These are phyloP conservation scores for Pantherophis vulpinus DNA, from an alignment of 2,797 vertebrate genomes.

Conservation along the genomic window DNA sequence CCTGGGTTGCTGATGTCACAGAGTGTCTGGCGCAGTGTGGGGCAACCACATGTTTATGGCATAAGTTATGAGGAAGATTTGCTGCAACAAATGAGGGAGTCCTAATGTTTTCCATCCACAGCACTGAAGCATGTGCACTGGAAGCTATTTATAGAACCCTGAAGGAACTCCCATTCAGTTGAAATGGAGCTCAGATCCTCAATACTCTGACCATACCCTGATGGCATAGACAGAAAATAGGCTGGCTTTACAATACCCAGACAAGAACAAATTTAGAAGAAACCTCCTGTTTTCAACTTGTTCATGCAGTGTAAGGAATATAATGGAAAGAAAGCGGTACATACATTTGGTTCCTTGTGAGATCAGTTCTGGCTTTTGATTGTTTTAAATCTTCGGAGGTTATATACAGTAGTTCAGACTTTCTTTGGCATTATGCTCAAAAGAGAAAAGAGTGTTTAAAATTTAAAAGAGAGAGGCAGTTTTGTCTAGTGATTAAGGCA, in stretches of 20 bases:
- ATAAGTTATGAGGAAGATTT: not conserved
- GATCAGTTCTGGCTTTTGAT: not conserved
- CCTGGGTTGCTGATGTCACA: not conserved
- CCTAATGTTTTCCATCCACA: slow-evolving; percentile 38
- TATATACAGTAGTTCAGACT: not conserved
- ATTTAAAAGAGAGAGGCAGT: not conserved
- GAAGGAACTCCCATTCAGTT: slow-evolving; percentile 37
- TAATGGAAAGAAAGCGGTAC: not conserved
- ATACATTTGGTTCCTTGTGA: not conserved
- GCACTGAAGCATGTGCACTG: slow-evolving; percentile 18
- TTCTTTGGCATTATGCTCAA: not conserved
- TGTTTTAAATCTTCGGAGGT: not conserved
- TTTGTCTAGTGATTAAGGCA: not conserved
- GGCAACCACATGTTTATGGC: not conserved
- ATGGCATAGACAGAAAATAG: not conserved
- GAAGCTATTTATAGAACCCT: slow-evolving; percentile 26
- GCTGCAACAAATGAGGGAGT: slow-evolving; percentile 28
- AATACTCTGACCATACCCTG: slow-evolving; percentile 19
- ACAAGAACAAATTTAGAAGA: not conserved
- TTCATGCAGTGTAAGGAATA: not conserved
- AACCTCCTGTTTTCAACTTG: not conserved
- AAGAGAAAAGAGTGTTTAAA: not conserved
- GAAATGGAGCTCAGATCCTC: not conserved
- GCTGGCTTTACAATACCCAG: not conserved
- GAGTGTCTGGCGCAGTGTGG: not conserved